A percentile compares a stretch with the other conserved stretches of the same genome.
Conservation (phyloP, 2,113 vertebrate genomes). For the Myrmecobius fasciatus region DNA sequence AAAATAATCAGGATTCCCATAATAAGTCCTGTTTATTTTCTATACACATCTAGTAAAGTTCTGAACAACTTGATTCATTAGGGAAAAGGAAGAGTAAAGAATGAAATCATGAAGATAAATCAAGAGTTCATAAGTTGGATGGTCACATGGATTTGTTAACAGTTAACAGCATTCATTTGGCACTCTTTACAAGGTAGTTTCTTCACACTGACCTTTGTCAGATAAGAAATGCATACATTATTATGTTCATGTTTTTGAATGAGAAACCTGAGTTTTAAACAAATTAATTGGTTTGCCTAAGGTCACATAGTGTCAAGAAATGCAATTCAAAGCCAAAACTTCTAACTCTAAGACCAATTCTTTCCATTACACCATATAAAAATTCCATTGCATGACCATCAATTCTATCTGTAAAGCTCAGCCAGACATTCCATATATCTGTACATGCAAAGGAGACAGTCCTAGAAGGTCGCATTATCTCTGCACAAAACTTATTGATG, state of each 20-base stretch:
- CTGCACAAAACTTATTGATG: neutral
- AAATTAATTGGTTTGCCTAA: no score
- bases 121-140: constrained; percentile 64
- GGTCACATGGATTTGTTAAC: constrained; percentile 6
- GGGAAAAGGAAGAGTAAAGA: constrained; percentile 60
- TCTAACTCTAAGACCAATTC: no score
- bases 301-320: no score
- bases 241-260: no score
- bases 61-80: constrained; percentile 76
- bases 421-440: constrained; percentile 28
- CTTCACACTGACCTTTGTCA: no score
- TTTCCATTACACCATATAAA: neutral
- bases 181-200: no score
- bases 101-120: constrained; percentile 56
- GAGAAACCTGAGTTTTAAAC: no score
- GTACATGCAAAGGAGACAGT: neutral
- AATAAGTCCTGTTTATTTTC: constrained; percentile 69
- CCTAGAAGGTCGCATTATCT: neutral
- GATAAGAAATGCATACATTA: no score
- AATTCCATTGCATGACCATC: constrained; percentile 40
- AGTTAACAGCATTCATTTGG: neutral
- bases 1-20: constrained; percentile 74
- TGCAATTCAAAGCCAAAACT: no score
- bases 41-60: constrained; percentile 73
- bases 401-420: constrained; percentile 21